Conservation (phyloP, 2,113 vertebrate species). For the Stomatorhinus ivindoensis region DNA sequence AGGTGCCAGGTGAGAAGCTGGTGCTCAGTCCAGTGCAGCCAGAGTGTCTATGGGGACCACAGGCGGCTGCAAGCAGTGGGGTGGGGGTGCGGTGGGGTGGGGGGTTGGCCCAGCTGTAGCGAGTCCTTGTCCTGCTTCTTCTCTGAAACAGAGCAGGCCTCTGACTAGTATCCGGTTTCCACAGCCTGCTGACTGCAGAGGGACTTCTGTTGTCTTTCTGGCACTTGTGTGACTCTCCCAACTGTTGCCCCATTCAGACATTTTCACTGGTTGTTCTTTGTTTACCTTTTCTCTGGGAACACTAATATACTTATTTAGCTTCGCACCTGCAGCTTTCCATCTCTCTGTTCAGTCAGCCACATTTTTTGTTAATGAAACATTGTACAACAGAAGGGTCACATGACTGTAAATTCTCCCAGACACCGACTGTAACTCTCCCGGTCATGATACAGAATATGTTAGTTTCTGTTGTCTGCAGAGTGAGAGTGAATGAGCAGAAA, state of each 20-base stretch:
- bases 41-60: slow-evolving; percentile 34
- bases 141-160: slow-evolving; percentile 31
- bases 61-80: slow-evolving; percentile 23
- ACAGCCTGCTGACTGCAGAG: slow-evolving; percentile 1
- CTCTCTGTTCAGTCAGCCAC: slow-evolving; percentile 36
- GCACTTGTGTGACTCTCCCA: slow-evolving; percentile 47
- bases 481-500: slow-evolving; percentile 48
- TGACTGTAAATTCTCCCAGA: neutral
- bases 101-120: slow-evolving; percentile 49
- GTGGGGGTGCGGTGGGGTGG: slow-evolving; percentile 32
- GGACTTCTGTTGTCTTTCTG: slow-evolving; percentile 39
- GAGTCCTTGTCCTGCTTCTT: slow-evolving; percentile 39
- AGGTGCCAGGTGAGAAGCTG: neutral
- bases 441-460: slow-evolving; percentile 36
- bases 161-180: slow-evolving; percentile 48
- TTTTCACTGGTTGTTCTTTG: slow-evolving; percentile 31
- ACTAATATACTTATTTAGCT: slow-evolving; percentile 27
- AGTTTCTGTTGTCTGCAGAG: slow-evolving; percentile 40
- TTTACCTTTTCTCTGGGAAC: slow-evolving; percentile 37
- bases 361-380: neutral
- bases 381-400: neutral
- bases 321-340: slow-evolving; percentile 39
- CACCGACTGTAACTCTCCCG: slow-evolving; percentile 26
- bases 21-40: slow-evolving; percentile 39
- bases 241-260: slow-evolving; percentile 50